phyloP scores from a whole-genome alignment of 1,140 invertebrate genomes.

The Zaprionus taronus region DNA sequence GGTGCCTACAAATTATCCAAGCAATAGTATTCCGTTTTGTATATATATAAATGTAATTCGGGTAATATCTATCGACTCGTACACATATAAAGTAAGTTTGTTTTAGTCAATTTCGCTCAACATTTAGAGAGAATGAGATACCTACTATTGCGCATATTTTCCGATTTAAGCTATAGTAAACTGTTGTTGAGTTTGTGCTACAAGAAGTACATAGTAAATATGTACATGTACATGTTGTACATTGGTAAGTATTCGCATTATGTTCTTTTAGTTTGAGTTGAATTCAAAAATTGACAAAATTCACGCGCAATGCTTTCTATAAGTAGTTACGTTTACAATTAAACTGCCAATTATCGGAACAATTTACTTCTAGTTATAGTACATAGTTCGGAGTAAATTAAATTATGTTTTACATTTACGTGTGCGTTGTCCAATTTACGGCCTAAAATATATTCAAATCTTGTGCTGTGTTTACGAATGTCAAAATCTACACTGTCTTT shows the following conservation, averaged over 20 bases:
- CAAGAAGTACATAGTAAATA: constrained; percentile 12
- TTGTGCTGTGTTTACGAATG: constrained; percentile 58
- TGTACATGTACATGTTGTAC: constrained; percentile 19
- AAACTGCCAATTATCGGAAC: constrained; percentile 38
- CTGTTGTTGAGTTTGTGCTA: constrained; percentile 44
- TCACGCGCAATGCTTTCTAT: constrained; percentile 32
- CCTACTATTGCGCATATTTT: constrained; percentile 18
- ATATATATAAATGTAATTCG: constrained; percentile 31
- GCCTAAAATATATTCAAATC: constrained; percentile 34
- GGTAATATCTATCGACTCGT: constrained; percentile 49
- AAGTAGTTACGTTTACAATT: constrained; percentile 36
- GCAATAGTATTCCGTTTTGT: constrained; percentile 46
- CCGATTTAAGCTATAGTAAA: constrained; percentile 21
- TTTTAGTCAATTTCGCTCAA: constrained; percentile 50
- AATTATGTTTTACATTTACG: constrained; percentile 8
- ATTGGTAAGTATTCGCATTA: constrained; percentile 40
- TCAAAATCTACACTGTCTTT: constrained; percentile 19
- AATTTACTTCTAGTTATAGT: constrained; percentile 17
- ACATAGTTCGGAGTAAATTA: constrained; percentile 17
- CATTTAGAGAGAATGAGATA: constrained; percentile 54
- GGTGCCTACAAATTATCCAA: constrained; percentile 50
- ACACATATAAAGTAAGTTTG: constrained; percentile 69
- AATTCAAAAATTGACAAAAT: constrained; percentile 73
- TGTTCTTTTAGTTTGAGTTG: constrained; percentile 51
- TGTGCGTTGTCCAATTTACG: constrained; percentile 23